phyloP scores from a whole-genome alignment of 2,888 invertebrate species.

The Pinctada fucata region DNA sequence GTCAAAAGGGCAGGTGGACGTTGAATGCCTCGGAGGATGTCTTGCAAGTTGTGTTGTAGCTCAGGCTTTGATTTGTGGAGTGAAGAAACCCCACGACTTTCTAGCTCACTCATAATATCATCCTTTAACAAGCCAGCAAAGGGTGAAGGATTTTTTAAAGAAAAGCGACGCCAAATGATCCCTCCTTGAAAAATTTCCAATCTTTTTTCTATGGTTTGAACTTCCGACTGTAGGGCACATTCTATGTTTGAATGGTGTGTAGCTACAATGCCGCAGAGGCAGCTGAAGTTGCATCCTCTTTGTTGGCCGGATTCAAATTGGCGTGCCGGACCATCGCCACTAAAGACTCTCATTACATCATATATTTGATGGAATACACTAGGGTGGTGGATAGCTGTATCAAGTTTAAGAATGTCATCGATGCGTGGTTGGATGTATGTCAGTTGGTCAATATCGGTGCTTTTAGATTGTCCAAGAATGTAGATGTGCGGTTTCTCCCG shows the following conservation, averaged over 20 bases:
- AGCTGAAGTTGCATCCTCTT: conserved; percentile 31
- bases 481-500: conserved; percentile 27
- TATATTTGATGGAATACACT: background rate
- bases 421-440: conserved; percentile 36
- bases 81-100: background rate
- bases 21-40: conserved; percentile 11
- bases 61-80: background rate
- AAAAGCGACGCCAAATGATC: background rate
- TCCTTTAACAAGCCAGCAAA: conserved; percentile 11
- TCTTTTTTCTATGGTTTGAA: conserved; percentile 6
- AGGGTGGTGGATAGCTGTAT: background rate
- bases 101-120: conserved; percentile 9
- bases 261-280: conserved; percentile 10
- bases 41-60: background rate
- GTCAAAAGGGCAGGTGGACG: conserved; percentile 2
- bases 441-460: conserved; percentile 26
- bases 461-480: too few species aligned
- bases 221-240: background rate
- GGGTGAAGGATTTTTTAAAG: background rate
- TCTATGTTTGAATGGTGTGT: conserved; percentile 10
- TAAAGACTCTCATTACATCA: conserved; percentile 13
- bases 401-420: background rate
- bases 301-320: conserved; percentile 34
- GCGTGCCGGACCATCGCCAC: conserved; percentile 37
- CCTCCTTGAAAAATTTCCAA: background rate